Evolutionary conservation across 2,888 invertebrate species (phyloP).

Genomic region (Drosophila rubida): DNA sequence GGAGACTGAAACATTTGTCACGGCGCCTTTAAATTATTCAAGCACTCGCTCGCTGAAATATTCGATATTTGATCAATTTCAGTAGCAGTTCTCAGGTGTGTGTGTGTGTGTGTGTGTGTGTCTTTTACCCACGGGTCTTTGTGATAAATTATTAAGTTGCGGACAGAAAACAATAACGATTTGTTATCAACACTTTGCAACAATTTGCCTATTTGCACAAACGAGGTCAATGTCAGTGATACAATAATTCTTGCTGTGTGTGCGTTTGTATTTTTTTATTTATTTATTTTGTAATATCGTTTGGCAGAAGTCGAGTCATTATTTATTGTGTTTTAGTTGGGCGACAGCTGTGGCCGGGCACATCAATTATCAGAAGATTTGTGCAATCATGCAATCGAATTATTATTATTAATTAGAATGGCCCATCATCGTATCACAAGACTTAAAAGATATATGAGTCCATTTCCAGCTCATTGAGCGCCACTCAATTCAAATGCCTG

Average conservation of each 20-base stretch:
- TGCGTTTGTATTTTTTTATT: neutral
- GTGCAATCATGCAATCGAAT: constrained; percentile 68
- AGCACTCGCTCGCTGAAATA: constrained; percentile 12
- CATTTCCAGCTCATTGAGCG: constrained; percentile 27
- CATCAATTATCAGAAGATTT: constrained; percentile 54
- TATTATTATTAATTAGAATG: constrained; percentile 70
- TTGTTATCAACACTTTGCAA: constrained; percentile 30
- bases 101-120: neutral
- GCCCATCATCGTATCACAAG: constrained; percentile 74
- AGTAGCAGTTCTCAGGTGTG: constrained; percentile 32
- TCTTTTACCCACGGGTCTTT: constrained; percentile 27
- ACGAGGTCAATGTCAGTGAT: constrained; percentile 67
- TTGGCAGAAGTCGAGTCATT: constrained; percentile 14
- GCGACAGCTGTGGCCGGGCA: constrained; percentile 18
- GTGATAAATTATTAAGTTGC: constrained; percentile 59
- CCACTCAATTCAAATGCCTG: constrained; percentile 53
- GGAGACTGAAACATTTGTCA: constrained; percentile 59
- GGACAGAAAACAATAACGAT: constrained; percentile 21
- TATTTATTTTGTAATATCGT: constrained; percentile 1
- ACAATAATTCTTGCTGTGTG: constrained; percentile 21
- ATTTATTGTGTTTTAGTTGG: constrained; percentile 33
- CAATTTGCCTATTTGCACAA: constrained; percentile 40
- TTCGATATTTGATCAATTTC: constrained; percentile 37
- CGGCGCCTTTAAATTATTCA: constrained; percentile 47
- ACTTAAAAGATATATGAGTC: constrained; percentile 66